These are phyloP conservation scores for Mimas tiliae DNA, from an alignment of 2,888 invertebrate genomes.

Conservation along the genomic window DNA sequence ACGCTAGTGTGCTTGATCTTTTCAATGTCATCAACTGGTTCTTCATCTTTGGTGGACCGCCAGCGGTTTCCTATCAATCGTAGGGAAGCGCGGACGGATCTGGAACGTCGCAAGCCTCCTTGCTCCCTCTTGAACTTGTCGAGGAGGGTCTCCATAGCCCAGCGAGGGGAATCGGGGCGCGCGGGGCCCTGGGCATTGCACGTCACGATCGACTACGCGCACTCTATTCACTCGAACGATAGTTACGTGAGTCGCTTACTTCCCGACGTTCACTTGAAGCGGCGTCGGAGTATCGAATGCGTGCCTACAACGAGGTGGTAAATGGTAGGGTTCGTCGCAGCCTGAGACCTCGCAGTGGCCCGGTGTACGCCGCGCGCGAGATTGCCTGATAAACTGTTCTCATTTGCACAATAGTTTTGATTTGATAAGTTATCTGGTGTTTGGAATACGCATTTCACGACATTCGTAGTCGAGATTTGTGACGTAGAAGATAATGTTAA, in stretches of 20 bases:
- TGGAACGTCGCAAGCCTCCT: conserved; percentile 85
- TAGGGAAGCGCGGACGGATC: conserved; percentile 89
- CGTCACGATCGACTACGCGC: conserved; percentile 78
- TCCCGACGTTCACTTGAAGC: conserved; percentile 79
- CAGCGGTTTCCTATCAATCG: conserved; percentile 87
- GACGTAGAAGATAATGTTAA: conserved; percentile 59
- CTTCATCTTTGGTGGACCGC: conserved; percentile 77
- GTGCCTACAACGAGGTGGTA: conserved; percentile 65
- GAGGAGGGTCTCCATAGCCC: conserved; percentile 83
- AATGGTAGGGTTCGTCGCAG: conserved; percentile 60
- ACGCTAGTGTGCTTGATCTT: conserved; percentile 68
- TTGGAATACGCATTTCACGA: conserved; percentile 71
- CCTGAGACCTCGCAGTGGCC: conserved; percentile 62
- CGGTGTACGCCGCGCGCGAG: conserved; percentile 52
- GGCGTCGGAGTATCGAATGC: conserved; percentile 74
- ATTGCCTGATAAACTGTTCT: conserved; percentile 70
- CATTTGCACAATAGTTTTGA: conserved; percentile 76
- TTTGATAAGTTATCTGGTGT: conserved; percentile 77
- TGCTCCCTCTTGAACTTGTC: conserved; percentile 81
- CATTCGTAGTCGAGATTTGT: conserved; percentile 73
- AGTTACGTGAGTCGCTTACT: conserved; percentile 76
- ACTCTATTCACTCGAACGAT: conserved; percentile 78
- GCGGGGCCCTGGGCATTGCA: conserved; percentile 78
- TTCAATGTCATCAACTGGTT: conserved; percentile 61
- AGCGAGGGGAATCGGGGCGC: conserved; percentile 67